phyloP scores from a whole-genome alignment of 1,140 invertebrate genomes.

The Helicorthomorpha holstii region DNA sequence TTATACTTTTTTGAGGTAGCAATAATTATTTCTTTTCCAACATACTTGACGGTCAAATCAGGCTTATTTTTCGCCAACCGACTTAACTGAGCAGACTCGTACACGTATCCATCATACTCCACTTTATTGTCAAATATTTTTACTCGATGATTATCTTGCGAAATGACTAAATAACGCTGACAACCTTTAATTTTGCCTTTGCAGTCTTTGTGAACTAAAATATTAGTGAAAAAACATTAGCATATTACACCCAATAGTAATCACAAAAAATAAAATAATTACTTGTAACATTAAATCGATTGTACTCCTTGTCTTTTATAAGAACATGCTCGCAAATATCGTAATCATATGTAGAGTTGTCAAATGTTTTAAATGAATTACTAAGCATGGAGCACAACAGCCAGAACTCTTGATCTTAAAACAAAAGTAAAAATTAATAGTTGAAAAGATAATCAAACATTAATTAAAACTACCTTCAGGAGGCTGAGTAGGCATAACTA shows the following conservation, averaged over 20 bases:
- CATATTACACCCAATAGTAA: not conserved
- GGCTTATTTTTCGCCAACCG: conserved; percentile 35
- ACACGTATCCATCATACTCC: conserved; percentile 42
- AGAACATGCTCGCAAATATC: conserved; percentile 62
- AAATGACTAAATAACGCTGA: conserved; percentile 36
- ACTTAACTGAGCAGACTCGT: conserved; percentile 43
- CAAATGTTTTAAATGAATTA: conserved; percentile 59
- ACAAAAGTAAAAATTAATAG: too few relatives aligned
- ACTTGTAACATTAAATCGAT: conserved; percentile 47
- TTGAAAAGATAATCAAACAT: too few relatives aligned
- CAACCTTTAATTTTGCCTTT: conserved; percentile 28
- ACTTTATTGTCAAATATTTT: conserved; percentile 43
- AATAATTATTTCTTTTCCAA: conserved; percentile 47
- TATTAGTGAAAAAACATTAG: conserved; percentile 8
- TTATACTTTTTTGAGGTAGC: conserved; percentile 47
- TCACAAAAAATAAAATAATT: conserved; percentile 5
- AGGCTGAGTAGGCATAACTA: too few relatives aligned
- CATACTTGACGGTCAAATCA: conserved; percentile 42
- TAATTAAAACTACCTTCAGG: too few relatives aligned
- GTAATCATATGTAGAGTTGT: conserved; percentile 52
- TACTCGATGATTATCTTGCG: conserved; percentile 35
- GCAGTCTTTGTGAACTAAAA: conserved; percentile 47
- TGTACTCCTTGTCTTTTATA: conserved; percentile 40
- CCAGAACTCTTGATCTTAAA: too few relatives aligned
- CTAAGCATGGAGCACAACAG: too few relatives aligned